Percentiles rank a stretch among this genome's conserved stretches.
Evolutionary conservation across 1,140 invertebrate genomes (phyloP).

Genomic region (Berghia stephanieae): DNA sequence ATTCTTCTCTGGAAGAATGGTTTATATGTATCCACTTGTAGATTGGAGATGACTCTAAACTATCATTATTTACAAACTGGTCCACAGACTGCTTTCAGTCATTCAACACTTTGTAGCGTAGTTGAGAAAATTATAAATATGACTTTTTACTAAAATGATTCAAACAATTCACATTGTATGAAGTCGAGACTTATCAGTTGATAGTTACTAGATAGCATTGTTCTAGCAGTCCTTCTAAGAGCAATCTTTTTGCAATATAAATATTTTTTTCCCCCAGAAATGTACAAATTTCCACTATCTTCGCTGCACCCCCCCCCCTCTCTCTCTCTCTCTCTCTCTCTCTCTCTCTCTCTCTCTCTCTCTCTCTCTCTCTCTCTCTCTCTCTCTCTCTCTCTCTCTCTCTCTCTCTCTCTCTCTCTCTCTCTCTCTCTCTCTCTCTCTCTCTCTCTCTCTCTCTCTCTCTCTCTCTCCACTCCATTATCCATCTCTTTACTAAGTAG

Average conservation of each 20-base stretch:
- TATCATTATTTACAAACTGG: no score
- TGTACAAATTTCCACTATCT: background rate
- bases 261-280: background rate
- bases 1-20: no score
- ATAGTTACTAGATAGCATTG: background rate
- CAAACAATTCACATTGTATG: no score
- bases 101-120: no score
- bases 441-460: background rate
- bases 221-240: background rate
- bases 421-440: constrained; percentile 1
- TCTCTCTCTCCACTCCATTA: background rate
- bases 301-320: background rate
- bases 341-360: background rate
- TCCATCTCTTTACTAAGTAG: background rate
- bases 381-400: constrained; percentile 9
- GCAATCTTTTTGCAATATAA: background rate
- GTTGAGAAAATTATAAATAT: no score
- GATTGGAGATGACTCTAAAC: no score
- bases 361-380: background rate
- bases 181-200: background rate
- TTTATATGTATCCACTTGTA: no score
- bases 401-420: background rate
- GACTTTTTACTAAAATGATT: no score
- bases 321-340: background rate
- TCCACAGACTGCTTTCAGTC: no score